phyloP scores from a whole-genome alignment of 2,113 vertebrate genomes.

The Phrynosoma platyrhinos region DNA sequence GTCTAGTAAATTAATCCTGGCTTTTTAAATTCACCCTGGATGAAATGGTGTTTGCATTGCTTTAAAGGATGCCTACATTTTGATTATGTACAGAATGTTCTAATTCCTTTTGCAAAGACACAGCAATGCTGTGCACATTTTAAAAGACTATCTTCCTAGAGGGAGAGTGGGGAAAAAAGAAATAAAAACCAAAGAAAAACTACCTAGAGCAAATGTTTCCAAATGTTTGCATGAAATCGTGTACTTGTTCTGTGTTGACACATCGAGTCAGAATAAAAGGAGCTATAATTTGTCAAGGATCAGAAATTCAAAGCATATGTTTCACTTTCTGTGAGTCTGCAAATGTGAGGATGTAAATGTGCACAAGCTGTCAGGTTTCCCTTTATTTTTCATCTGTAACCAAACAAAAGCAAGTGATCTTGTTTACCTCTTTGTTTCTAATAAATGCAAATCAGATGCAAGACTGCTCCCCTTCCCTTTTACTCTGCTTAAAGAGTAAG shows the following conservation, averaged over 20 bases:
- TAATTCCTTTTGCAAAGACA: background rate
- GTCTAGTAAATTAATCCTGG: background rate
- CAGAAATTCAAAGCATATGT: background rate
- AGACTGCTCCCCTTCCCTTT: background rate
- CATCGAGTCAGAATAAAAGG: background rate
- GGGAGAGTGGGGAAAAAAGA: background rate
- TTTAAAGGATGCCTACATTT: background rate
- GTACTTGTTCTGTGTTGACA: slow-evolving; percentile 26
- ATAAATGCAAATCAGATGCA: background rate
- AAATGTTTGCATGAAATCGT: slow-evolving; percentile 16
- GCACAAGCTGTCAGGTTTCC: background rate
- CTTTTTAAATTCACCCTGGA: background rate
- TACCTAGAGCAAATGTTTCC: slow-evolving; percentile 10
- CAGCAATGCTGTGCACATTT: background rate
- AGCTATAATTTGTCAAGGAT: background rate
- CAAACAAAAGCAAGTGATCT: background rate
- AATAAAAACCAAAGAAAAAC: slow-evolving; percentile 9
- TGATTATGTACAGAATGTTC: background rate
- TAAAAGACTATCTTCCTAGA: background rate
- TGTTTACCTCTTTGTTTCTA: too few species aligned
- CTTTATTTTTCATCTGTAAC: background rate
- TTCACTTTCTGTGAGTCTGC: background rate
- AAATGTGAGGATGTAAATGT: slow-evolving; percentile 19
- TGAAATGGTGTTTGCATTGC: background rate
- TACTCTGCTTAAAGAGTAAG: background rate